Percentiles rank a stretch among this genome's conserved stretches.
phyloP scores from a whole-genome alignment of 2,797 vertebrate genomes.

The Acrossocheilus wenchowensis region DNA sequence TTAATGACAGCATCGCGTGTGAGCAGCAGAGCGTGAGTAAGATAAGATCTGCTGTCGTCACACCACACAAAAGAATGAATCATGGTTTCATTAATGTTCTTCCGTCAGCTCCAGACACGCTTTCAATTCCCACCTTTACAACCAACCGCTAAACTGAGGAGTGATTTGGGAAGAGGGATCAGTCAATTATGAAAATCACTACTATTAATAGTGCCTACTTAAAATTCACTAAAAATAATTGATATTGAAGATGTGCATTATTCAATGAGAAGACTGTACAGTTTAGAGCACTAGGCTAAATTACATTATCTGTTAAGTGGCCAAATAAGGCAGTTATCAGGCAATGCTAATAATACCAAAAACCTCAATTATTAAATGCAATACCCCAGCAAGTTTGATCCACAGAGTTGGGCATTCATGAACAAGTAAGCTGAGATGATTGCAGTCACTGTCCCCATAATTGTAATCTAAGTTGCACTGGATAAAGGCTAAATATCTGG shows the following conservation, averaged over 20 bases:
- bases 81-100: constrained; percentile 78
- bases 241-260: background rate
- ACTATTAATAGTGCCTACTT: background rate
- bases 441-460: background rate
- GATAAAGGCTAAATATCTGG: background rate
- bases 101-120: constrained; percentile 79
- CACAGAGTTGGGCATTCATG: too few relatives aligned
- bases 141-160: constrained; percentile 65
- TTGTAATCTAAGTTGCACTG: background rate
- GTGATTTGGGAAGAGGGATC: constrained; percentile 65
- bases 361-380: background rate
- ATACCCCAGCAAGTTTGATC: background rate
- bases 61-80: constrained; percentile 75
- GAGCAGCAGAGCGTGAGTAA: constrained; percentile 73
- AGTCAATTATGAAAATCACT: background rate
- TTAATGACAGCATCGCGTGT: constrained; percentile 72
- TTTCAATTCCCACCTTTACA: constrained; percentile 74
- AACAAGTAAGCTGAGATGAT: background rate
- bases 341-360: background rate
- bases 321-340: background rate
- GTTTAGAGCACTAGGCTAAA: background rate
- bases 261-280: background rate
- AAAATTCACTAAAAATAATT: background rate
- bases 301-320: background rate
- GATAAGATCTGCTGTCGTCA: constrained; percentile 77